These are phyloP conservation scores for Saturnia japonica DNA, from an alignment of 2,888 invertebrate genomes.

Conservation along the genomic window DNA sequence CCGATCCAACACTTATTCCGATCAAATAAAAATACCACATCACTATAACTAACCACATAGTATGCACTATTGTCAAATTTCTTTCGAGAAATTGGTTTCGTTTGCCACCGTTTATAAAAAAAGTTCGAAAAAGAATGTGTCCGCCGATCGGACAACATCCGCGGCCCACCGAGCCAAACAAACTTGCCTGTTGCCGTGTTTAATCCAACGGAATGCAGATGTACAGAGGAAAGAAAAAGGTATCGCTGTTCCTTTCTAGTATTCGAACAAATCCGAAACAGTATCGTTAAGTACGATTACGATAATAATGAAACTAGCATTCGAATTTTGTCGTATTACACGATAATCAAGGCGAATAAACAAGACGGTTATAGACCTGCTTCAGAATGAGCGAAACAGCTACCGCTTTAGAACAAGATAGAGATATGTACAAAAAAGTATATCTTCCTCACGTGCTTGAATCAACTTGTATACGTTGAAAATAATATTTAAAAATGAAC, in stretches of 20 bases:
- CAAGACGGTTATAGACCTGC: slow-evolving; percentile 39
- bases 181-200: slow-evolving; percentile 54
- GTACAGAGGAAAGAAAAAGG: not conserved
- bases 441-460: slow-evolving; percentile 53
- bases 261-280: slow-evolving; percentile 16
- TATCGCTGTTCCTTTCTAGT: slow-evolving; percentile 28
- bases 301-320: slow-evolving; percentile 31
- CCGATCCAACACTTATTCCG: slow-evolving; percentile 44
- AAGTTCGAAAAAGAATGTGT: slow-evolving; percentile 63
- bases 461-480: slow-evolving; percentile 35
- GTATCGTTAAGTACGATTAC: not conserved
- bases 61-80: slow-evolving; percentile 59
- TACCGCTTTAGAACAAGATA: slow-evolving; percentile 39
- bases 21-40: slow-evolving; percentile 44
- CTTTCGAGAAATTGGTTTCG: slow-evolving; percentile 53
- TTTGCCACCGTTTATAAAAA: slow-evolving; percentile 51
- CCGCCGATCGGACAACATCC: slow-evolving; percentile 63
- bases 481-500: slow-evolving; percentile 31
- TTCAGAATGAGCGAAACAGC: slow-evolving; percentile 22
- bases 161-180: slow-evolving; percentile 65
- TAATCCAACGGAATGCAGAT: slow-evolving; percentile 12
- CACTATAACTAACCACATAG: slow-evolving; percentile 43
- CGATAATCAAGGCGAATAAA: slow-evolving; percentile 44
- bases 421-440: slow-evolving; percentile 37
- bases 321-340: slow-evolving; percentile 49